Evolutionary conservation across 2,888 invertebrate species (phyloP).

Genomic region (Bhutanitis thaidina): DNA sequence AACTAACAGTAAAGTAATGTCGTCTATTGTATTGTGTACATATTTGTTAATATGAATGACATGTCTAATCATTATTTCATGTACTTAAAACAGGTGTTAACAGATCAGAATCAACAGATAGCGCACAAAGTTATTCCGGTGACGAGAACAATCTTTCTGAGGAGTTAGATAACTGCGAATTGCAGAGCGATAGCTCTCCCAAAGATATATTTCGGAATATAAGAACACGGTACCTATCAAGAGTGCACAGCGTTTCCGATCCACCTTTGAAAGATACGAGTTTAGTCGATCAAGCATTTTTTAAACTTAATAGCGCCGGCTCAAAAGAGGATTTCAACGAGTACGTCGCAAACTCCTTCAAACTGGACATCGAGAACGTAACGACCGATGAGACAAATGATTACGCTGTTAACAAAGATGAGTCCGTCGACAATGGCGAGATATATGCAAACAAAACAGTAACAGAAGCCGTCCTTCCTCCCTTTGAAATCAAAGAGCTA

Average conservation of each 20-base stretch:
- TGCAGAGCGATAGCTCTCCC: conserved; percentile 50
- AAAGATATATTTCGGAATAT: conserved; percentile 67
- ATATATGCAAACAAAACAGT: conserved; percentile 28
- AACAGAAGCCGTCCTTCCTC: conserved; percentile 38
- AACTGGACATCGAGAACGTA: conserved; percentile 52
- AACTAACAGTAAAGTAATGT: conserved; percentile 31
- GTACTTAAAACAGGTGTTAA: conserved; percentile 70
- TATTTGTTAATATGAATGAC: conserved; percentile 39
- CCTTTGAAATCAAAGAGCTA: conserved; percentile 46
- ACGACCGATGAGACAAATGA: conserved; percentile 63
- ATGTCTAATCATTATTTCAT: conserved; percentile 62
- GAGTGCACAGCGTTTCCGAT: conserved; percentile 64
- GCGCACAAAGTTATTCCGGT: conserved; percentile 49
- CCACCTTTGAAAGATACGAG: conserved; percentile 44
- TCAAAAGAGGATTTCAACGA: conserved; percentile 28
- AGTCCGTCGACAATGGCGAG: conserved; percentile 29
- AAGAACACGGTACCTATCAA: conserved; percentile 61
- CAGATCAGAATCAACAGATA: conserved; percentile 65
- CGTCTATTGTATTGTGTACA: conserved; percentile 37
- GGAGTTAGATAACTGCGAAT: conserved; percentile 49
- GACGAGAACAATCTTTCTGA: conserved; percentile 46
- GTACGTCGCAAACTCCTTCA: conserved; percentile 30
- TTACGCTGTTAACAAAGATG: conserved; percentile 35
- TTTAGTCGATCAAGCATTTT: conserved; percentile 63
- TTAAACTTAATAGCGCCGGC: conserved; percentile 39